These are phyloP conservation scores for Platerodrilus igneus DNA, from an alignment of 2,888 invertebrate species.

Conservation along the genomic window DNA sequence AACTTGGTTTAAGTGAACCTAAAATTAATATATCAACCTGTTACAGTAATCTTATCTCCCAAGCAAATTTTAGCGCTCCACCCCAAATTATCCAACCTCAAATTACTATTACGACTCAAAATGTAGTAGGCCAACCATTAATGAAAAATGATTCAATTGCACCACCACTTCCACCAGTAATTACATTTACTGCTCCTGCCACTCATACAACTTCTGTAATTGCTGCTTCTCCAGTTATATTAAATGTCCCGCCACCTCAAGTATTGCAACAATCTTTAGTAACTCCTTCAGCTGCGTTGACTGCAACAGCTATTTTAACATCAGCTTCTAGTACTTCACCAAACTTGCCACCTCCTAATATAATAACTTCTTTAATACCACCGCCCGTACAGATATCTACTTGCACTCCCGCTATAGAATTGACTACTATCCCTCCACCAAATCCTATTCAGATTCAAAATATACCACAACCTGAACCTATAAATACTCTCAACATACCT, in stretches of 20 bases:
- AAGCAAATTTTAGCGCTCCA: conserved; percentile 24
- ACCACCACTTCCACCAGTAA: conserved; percentile 26
- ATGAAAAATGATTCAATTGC: conserved; percentile 34
- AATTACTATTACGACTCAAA: conserved; percentile 33
- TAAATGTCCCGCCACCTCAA: conserved; percentile 46
- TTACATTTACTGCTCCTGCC: conserved; percentile 28
- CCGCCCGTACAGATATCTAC: conserved; percentile 34
- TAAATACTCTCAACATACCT: conserved; percentile 51
- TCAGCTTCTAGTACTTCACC: conserved; percentile 35
- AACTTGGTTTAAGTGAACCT: conserved; percentile 37
- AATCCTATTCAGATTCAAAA: conserved; percentile 47
- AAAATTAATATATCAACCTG: conserved; percentile 44
- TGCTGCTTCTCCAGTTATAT: conserved; percentile 41
- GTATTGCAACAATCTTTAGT: conserved; percentile 25
- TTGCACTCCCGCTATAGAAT: conserved; percentile 41
- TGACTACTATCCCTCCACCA: conserved; percentile 47
- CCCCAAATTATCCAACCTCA: conserved; percentile 24
- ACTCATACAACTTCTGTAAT: conserved; percentile 35
- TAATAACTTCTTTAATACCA: conserved; percentile 20
- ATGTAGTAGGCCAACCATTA: conserved; percentile 42
- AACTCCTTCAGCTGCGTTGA: conserved; percentile 17
- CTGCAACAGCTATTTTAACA: conserved; percentile 22
- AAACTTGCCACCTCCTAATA: conserved; percentile 38
- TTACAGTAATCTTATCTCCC: conserved; percentile 34
- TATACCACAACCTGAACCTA: conserved; percentile 53